Evolutionary conservation across 2,113 vertebrate species (phyloP).

Genomic region (Pygoscelis adeliae): DNA sequence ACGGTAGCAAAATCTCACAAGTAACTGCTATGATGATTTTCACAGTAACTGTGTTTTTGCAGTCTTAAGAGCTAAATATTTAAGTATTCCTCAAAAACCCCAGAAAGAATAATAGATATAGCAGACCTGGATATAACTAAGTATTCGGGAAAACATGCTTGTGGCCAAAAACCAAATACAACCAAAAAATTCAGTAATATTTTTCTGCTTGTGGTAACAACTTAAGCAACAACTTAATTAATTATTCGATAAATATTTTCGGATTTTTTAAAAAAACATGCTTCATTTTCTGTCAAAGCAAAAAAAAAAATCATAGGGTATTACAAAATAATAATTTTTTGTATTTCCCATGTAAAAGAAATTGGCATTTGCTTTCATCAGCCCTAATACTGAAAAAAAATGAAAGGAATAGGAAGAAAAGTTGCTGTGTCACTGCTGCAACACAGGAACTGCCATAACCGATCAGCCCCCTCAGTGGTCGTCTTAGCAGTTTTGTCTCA

Average conservation of each 20-base stretch:
- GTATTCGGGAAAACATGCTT: not conserved
- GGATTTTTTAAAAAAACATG: not conserved
- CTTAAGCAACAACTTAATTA: not conserved
- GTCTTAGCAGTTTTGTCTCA: not conserved
- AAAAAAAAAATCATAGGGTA: not conserved
- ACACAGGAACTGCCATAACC: slow-evolving; percentile 57
- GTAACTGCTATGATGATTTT: not conserved
- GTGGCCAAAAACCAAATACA: not conserved
- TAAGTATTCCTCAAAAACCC: not conserved
- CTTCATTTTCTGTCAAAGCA: not conserved
- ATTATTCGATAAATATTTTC: not conserved
- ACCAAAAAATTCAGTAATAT: not conserved
- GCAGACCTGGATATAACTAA: not conserved
- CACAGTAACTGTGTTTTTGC: not conserved
- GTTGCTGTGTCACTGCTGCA: slow-evolving; percentile 38
- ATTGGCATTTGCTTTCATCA: not conserved
- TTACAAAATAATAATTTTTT: not conserved
- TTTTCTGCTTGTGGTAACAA: not conserved
- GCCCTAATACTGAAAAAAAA: not conserved
- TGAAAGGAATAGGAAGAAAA: slow-evolving; percentile 31
- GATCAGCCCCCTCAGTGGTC: slow-evolving; percentile 42
- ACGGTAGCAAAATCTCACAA: not conserved
- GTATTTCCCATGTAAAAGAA: not conserved
- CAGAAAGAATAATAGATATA: not conserved
- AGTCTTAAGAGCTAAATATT: not conserved